Base-by-base conservation (phyloP, 2,888 invertebrate genomes). In the Caenorhabditis afra region DNA sequence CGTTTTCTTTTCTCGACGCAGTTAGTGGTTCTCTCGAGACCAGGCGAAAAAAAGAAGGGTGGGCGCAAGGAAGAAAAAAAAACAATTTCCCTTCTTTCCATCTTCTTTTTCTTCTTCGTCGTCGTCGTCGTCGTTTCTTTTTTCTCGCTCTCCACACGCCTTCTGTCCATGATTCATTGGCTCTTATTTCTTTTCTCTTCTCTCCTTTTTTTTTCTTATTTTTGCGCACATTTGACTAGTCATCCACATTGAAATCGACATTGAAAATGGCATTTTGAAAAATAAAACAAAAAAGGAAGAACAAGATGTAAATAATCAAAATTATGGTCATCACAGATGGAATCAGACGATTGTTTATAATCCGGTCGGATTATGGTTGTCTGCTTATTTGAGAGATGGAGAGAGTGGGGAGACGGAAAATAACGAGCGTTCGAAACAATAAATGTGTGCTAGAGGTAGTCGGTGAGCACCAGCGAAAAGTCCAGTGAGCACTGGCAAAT, bases 151-250 rank as follows among this genome's bases (percentile, higher is more conserved):
- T 76, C 50, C 57, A 20, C 49, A 50, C 62, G 62, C 62, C 50
- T 68, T 65, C 49, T 52, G 47, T 50, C 65, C 77, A 78, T 78
- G 78, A 78, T 71, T 78, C 71, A 78, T 77, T 59, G 70, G 77
- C 77, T 77, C 77, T 55, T 71, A 64, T 71, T 78, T 71, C 78
- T 53, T 61, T 18, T 62, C 44, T 50, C 47, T 65, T 71, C 71
- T 71, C 78, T 53, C 55, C n/a, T 62, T 50, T 50, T 41, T 65
- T 61, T 53, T 39, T 14, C 49, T 55, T 65, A 53, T 68, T 68
- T 61, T 61, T 16, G 20, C 61, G 29, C 52, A 52, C 52, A n/a
- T 12, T 29, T 52, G 52, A n/a, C n/a, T 52, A 52, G 52, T 29
- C 49, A 20, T 14, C 44, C n/a, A 44, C 3, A 29, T 29, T 29